These are phyloP conservation scores for Dunckerocampus dactyliophorus DNA, from an alignment of 2,113 vertebrate species.

Conservation along the genomic window DNA sequence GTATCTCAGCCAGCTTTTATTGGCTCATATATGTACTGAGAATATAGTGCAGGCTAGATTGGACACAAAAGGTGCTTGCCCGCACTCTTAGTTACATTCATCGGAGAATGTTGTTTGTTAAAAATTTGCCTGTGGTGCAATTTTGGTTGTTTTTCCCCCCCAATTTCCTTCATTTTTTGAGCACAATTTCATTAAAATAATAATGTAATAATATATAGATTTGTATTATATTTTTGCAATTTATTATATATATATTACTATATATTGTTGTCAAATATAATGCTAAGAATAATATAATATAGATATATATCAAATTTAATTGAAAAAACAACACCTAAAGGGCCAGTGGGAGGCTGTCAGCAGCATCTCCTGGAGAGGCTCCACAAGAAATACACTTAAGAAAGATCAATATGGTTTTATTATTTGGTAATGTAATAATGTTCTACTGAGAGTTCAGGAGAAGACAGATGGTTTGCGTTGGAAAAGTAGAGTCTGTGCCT, in stretches of 20 bases:
- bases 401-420: constrained; percentile 18
- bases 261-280: no score
- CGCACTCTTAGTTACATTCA: no score
- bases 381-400: constrained; percentile 12
- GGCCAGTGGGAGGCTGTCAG: constrained; percentile 1
- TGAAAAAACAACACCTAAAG: background rate
- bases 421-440: constrained; percentile 14
- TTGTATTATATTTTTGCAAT: no score
- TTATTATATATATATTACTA: no score
- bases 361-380: background rate
- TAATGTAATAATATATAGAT: no score
- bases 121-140: background rate
- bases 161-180: no score
- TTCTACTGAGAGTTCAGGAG: background rate
- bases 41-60: background rate
- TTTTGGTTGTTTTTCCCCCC: background rate
- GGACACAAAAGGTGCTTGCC: background rate
- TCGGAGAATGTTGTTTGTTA: background rate
- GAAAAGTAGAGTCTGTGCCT: background rate
- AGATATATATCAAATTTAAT: no score
- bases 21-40: constrained; percentile 13
- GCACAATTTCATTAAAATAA: no score
- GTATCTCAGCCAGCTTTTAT: constrained; percentile 26
- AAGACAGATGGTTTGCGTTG: constrained; percentile 1
- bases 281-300: no score